Conservation (phyloP, 2,797 vertebrate species). For the Heterohyrax brucei region DNA sequence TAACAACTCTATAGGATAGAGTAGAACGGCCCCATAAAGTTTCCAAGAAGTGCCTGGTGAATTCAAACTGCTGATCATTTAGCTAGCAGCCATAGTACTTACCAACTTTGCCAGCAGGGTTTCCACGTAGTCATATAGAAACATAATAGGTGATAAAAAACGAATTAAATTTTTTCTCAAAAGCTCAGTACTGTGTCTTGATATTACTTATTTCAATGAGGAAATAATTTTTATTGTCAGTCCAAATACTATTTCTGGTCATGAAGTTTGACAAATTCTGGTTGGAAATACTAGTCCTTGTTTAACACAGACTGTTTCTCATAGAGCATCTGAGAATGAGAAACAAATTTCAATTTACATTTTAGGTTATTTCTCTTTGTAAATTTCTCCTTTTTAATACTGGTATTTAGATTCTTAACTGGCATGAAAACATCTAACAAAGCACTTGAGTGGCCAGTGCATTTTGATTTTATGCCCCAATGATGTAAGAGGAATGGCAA, state of each 20-base stretch:
- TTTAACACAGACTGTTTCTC: neutral
- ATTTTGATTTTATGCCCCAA: neutral
- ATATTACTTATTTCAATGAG: neutral
- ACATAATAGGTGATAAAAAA: neutral
- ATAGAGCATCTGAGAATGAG: neutral
- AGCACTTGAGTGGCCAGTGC: neutral
- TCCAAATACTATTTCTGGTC: neutral
- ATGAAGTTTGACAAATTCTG: slow-evolving; percentile 7
- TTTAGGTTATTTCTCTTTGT: neutral
- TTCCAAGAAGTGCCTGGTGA: too few species aligned
- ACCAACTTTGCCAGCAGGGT: too few species aligned
- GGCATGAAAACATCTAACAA: neutral
- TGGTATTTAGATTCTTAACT: neutral
- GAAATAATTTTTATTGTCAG: slow-evolving; percentile 23
- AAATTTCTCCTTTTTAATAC: neutral
- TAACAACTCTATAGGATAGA: too few species aligned
- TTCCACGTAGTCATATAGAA: neutral
- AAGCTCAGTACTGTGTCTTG: neutral
- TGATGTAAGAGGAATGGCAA: neutral
- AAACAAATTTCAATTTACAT: slow-evolving; percentile 5
- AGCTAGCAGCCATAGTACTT: too few species aligned
- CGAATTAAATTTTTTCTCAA: slow-evolving; percentile 31
- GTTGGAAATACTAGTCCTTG: neutral
- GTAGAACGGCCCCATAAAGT: too few species aligned
- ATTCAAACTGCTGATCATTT: too few species aligned